Base-by-base conservation (phyloP, 2,113 vertebrate genomes). In the Dryoscopus gambensis region DNA sequence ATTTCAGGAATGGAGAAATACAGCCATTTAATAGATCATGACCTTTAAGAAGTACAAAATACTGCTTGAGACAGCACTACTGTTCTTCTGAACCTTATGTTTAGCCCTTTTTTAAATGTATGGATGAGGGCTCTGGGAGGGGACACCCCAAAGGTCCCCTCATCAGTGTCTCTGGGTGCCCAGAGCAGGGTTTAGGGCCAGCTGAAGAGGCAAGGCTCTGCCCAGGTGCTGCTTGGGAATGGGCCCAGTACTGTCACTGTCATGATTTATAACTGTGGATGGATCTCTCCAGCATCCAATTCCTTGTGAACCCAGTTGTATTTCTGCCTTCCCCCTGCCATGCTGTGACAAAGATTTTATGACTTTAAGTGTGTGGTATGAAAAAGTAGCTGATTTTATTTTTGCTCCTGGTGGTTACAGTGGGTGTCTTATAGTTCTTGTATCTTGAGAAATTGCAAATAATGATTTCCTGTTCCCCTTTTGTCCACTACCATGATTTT, bases 31-130 rank as follows among this genome's bases (percentile, higher is more conserved):
- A 57, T 42, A 39, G 65, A 69, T 39, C 0, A 2, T 74, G 71
- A 83, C 85, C 92, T 97, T 96, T 93, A 55, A 55, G 56, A 64
- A 87, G 55, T 62, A 52, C 33, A 69, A 80, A 77, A 70, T 77
- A 22, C 13, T 46, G 49, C 47, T 93, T 67, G 50, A 73, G 70
- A 46, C 46, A 74, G 78, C 35, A 15, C 24, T 84, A 1, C 39
- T 50, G 30, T 40, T 83, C n/a, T 69, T 17, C 55, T 86, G 50
- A 80, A 46, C 19, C 35, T 93, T 73, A 85, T 12, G 31, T 67
- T 78, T 27, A 56, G 15, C 25, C 18, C 3, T 18, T 78, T 46
- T 31, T 50, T 3, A 2, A 2, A 76, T 84, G 57, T 46, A 18
- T 69, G n/a, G 62, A 16, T 24, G 22, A 55, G 16, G 17, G 30